Evolutionary conservation across 2,113 vertebrate genomes (phyloP).

Genomic region (Tonatia bakeri): DNA sequence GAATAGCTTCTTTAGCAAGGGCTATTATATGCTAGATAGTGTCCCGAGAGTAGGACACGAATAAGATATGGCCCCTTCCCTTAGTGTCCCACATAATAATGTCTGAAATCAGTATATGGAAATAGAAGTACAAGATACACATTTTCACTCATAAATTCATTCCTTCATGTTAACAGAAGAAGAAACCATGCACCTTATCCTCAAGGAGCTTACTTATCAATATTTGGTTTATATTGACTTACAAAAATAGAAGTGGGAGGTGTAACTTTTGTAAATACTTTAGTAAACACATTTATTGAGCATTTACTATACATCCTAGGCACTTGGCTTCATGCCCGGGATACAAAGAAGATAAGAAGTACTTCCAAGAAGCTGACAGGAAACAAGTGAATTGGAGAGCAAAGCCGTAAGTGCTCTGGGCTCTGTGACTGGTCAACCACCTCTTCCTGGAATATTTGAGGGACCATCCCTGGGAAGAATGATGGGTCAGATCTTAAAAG

Average conservation of each 20-base stretch:
- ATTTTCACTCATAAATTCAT: neutral
- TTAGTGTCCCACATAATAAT: neutral
- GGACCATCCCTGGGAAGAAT: neutral
- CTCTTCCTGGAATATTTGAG: neutral
- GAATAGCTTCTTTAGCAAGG: neutral
- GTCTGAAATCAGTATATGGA: neutral
- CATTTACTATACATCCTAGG: neutral
- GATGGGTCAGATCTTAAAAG: neutral
- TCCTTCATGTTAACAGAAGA: neutral
- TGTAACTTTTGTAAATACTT: neutral
- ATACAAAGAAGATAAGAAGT: neutral
- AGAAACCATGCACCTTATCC: neutral
- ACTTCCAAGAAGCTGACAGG: neutral
- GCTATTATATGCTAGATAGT: neutral
- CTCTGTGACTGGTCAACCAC: neutral
- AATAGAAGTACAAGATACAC: neutral
- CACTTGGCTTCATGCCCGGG: too few species aligned
- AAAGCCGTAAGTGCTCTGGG: neutral
- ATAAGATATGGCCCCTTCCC: neutral
- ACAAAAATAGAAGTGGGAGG: neutral
- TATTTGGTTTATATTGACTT: neutral
- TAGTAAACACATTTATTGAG: neutral
- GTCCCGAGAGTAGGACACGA: neutral
- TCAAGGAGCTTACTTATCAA: neutral
- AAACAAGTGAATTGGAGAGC: neutral